Conservation (phyloP, 2,888 invertebrate genomes). For the Drosophila kanekoi region DNA sequence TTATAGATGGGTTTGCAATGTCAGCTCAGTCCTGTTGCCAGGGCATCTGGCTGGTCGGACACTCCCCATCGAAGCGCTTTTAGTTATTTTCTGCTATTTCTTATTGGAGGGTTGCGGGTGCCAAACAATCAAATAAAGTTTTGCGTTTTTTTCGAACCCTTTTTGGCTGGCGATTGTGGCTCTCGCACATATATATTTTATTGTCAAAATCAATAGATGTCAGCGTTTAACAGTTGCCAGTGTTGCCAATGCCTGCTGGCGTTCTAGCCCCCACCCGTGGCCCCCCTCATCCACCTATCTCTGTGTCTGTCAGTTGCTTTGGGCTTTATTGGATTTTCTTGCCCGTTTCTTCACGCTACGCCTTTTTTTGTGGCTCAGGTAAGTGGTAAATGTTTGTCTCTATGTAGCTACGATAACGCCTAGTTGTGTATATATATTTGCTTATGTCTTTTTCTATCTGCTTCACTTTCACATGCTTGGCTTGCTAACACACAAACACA, state of each 20-base stretch:
- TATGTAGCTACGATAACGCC: conserved; percentile 2
- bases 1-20: too few species aligned
- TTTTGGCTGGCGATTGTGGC: conserved; percentile 7
- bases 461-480: conserved; percentile 30
- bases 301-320: conserved; percentile 35
- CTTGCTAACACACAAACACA: conserved; percentile 6
- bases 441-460: conserved; percentile 18
- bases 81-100: background rate
- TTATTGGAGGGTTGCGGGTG: conserved; percentile 39
- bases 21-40: too few species aligned
- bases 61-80: background rate
- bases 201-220: conserved; percentile 75
- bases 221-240: conserved; percentile 70
- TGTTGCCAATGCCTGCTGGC: conserved; percentile 61
- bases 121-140: conserved; percentile 60
- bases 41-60: too few species aligned
- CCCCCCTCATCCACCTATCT: background rate
- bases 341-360: conserved; percentile 4
- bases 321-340: conserved; percentile 51
- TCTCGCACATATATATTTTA: conserved; percentile 50
- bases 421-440: conserved; percentile 10
- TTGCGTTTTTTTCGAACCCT: conserved; percentile 38
- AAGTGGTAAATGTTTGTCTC: conserved; percentile 25
- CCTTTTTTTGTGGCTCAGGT: conserved; percentile 33
- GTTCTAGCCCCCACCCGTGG: background rate